A percentile compares a stretch with the other conserved stretches of the same genome.
Conservation (phyloP, 2,888 invertebrate genomes). For the Sericinus montela region DNA sequence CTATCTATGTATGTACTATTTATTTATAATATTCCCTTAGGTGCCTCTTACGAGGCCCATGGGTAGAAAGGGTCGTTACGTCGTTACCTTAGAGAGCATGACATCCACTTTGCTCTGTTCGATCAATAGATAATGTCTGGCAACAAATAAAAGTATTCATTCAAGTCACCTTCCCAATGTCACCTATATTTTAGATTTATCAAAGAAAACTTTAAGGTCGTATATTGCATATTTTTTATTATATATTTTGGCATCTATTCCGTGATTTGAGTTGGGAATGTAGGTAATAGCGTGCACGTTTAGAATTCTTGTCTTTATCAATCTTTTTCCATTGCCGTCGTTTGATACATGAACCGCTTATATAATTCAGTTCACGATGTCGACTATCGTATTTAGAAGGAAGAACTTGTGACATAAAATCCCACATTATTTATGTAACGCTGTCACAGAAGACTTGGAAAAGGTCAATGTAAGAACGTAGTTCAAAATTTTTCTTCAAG, state of each 20-base stretch:
- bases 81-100: no score
- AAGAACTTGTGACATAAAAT: constrained; percentile 17
- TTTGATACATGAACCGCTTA: constrained; percentile 15
- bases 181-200: no score
- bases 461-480: constrained; percentile 12
- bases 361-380: constrained; percentile 17
- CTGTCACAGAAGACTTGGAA: constrained; percentile 11
- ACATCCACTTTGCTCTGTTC: no score
- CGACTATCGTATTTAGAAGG: constrained; percentile 14
- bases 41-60: no score
- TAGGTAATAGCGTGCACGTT: constrained; percentile 7
- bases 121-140: no score
- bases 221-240: background rate
- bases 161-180: no score
- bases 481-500: no score
- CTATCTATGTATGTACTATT: no score
- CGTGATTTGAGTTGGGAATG: background rate
- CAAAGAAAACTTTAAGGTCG: background rate
- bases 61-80: no score
- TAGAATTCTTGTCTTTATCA: constrained; percentile 17
- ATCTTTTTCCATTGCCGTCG: constrained; percentile 13
- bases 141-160: no score
- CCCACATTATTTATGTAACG: constrained; percentile 16
- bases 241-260: background rate
- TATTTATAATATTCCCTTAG: no score